Evolutionary conservation across 1,140 invertebrate genomes (phyloP), one percentile per base, ranked within the genome.

Genomic region (Aphelinus certus): DNA sequence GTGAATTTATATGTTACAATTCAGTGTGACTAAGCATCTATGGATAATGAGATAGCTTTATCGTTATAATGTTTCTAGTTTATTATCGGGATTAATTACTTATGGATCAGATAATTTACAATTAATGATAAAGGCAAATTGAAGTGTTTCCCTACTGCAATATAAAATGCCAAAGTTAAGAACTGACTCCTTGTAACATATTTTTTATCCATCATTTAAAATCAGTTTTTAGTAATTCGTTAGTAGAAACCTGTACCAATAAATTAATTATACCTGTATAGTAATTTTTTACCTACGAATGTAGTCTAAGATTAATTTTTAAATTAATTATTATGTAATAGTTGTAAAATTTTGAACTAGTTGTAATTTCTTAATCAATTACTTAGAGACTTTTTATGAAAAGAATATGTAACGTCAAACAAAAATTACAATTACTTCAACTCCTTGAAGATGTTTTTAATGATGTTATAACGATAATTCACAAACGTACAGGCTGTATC

Each of bases 111-210:
- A 26, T 26, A 26, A 26, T 26, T 63, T 80, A 77, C 60, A 56
- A 78, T 78, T 73, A 79, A 82, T 68, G 55, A 66, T 60, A 45
- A 73, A 62, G 78, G 66, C 71, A 66, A 75, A 79, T 61, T 69
- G 46, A 26, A 71, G 68, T 70, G 60, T 78, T 76, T 80, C 83
- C 79, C 81, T 82, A 84, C 81, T 82, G 83, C 84, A 85, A 85
- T 83, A 84, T 66, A 76, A 83, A 80, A 85, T 86, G 84, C 84
- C 84, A 86, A 86, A 86, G 84, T 78, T 75, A 82, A 81, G 77
- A 78, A 75, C 75, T 76, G 66, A 77, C 78, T 79, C 72, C 76
- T 60, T 78, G 78, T 81, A 81, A 77, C 73, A 76, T 82, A 81
- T 79, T 73, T 79, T 79, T 80, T 67, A 69, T 77, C 48, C 71